Evolutionary conservation across 2,797 vertebrate species (phyloP).

Genomic region (Macropodus opercularis): DNA sequence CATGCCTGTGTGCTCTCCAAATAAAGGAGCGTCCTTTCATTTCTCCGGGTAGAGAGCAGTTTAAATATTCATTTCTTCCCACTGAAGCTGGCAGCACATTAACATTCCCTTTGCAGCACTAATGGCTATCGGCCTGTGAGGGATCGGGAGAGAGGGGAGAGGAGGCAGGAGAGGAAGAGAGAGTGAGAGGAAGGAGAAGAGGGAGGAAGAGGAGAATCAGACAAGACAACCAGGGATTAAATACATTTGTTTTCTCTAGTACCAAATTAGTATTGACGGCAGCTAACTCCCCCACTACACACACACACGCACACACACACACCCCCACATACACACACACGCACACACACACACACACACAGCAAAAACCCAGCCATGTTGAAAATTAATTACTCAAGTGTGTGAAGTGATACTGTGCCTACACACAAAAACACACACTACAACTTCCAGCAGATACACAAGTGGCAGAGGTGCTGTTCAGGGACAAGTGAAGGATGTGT

Average conservation of each 20-base stretch:
- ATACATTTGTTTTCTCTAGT: slow-evolving; percentile 80
- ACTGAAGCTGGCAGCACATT: slow-evolving; percentile 62
- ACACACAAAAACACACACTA: slow-evolving; percentile 25
- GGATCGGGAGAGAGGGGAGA: slow-evolving; percentile 13
- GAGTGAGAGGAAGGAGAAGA: not conserved
- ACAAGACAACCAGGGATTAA: slow-evolving; percentile 79
- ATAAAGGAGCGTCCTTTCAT: slow-evolving; percentile 56
- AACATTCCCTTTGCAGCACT: slow-evolving; percentile 70
- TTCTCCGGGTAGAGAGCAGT: slow-evolving; percentile 59
- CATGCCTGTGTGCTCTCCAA: slow-evolving; percentile 19
- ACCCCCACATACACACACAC: slow-evolving; percentile 11
- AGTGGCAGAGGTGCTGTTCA: slow-evolving; percentile 41
- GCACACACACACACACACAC: slow-evolving; percentile 18
- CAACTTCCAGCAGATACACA: slow-evolving; percentile 30
- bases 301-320: slow-evolving; percentile 22
- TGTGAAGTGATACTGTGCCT: slow-evolving; percentile 56
- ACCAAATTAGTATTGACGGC: slow-evolving; percentile 79
- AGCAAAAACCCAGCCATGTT: slow-evolving; percentile 70
- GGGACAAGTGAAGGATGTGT: slow-evolving; percentile 33
- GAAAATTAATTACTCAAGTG: slow-evolving; percentile 80
- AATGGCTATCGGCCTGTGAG: slow-evolving; percentile 65
- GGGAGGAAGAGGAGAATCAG: slow-evolving; percentile 46
- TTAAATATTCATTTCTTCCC: slow-evolving; percentile 74
- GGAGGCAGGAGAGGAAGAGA: not conserved
- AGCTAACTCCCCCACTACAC: slow-evolving; percentile 52